Conservation (phyloP, 1,140 invertebrate genomes). For the Aphis gossypii region DNA sequence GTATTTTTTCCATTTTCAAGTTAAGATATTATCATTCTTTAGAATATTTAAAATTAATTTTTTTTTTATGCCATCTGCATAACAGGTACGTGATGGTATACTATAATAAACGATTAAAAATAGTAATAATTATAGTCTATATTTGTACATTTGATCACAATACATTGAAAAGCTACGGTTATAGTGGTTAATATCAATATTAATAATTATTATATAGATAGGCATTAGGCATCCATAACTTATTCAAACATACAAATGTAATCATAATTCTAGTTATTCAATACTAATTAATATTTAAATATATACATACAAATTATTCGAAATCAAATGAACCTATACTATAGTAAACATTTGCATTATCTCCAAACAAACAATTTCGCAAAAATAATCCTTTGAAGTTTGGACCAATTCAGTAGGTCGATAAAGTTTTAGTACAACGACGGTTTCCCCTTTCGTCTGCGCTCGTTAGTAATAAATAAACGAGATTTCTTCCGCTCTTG, state of each 20-base stretch:
- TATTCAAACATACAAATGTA: background rate
- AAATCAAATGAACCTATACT: background rate
- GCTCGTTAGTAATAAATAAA: constrained; percentile 57
- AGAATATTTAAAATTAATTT: background rate
- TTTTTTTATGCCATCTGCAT: background rate
- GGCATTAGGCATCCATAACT: background rate
- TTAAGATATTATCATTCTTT: background rate
- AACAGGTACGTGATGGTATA: background rate
- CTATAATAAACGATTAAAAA: constrained; percentile 1
- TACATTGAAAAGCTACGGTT: background rate
- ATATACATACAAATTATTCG: background rate
- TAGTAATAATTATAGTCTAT: background rate
- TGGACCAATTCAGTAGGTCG: constrained; percentile 21
- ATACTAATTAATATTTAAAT: background rate
- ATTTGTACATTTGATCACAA: background rate
- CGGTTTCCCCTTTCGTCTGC: background rate
- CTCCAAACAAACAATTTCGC: constrained; percentile 24
- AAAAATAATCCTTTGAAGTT: constrained; percentile 44
- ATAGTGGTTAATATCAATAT: background rate
- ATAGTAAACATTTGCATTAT: constrained; percentile 19
- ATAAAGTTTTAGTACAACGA: constrained; percentile 40
- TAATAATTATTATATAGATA: background rate
- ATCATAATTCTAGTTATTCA: background rate
- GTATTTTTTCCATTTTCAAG: background rate
- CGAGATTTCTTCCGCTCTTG: constrained; percentile 43